Evolutionary conservation across 2,797 vertebrate genomes (phyloP), one percentile per base, ranked within the genome.

Genomic region (Sebastes baramenuke): DNA sequence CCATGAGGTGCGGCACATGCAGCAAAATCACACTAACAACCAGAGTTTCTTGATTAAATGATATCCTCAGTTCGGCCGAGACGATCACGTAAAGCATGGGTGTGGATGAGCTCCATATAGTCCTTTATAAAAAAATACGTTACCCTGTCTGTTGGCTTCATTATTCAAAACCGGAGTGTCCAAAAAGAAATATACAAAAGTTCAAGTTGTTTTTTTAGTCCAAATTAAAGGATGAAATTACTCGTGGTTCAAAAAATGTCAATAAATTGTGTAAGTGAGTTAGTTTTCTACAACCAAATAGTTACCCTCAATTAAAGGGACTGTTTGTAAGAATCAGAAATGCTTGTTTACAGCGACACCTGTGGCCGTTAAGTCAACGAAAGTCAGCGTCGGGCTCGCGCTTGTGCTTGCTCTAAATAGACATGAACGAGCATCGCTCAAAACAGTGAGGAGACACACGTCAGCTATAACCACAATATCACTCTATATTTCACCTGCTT

Each of bases 121-220:
- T 70, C 22, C 22, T 14, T 73, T 56, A 66, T 38, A 59, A 66
- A 60, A 80, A 81, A 79, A 84, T 32, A 42, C 49, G 65, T 83
- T 74, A 85, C 81, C 84, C 77, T 88, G 77, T 79, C 60, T 80
- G 60, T 82, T 59, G 59, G 59, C 72, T 58, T 78, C 38, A 76
- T 76, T 72, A 27, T 77, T 85, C 22, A 81, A 65, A 84, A 72
- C 58, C 34, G 67, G 38, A 84, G 60, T 42, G 56, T 77, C 32
- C 38, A 9, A 60, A 68, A 79, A 20, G 2, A 65, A 24, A 36
- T 27, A 32, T 74, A 72, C 1, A 67, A 79, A 82, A 71, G 25
- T 29, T 65, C 55, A 80, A 67, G 24, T 8, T 18, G 8, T 22
- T 61, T 64, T 62, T 36, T 36, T 34, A 22, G 24, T 62, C 68